phyloP scores from a whole-genome alignment of 2,113 vertebrate species.

The Propithecus coquereli region DNA sequence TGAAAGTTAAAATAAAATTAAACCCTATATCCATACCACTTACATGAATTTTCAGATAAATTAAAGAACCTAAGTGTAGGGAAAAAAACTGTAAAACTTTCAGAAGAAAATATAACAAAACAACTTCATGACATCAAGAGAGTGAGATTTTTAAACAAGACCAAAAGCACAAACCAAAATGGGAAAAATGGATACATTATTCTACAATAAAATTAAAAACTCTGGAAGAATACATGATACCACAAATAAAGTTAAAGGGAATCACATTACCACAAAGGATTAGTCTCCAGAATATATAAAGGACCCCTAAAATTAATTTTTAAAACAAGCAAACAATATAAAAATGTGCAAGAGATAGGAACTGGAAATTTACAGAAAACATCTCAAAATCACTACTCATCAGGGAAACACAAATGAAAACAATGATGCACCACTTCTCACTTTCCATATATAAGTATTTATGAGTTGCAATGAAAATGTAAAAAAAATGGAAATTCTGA shows the following conservation, averaged over 20 bases:
- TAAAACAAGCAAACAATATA: not conserved
- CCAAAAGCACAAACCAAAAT: not conserved
- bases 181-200: not conserved
- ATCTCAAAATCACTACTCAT: not conserved
- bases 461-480: not conserved
- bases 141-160: not conserved
- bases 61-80: not conserved
- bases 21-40: not conserved
- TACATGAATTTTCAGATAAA: not conserved
- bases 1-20: not conserved
- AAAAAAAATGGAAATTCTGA: not conserved
- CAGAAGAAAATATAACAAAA: not conserved
- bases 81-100: not conserved
- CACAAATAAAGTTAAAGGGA: not conserved
- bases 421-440: not conserved
- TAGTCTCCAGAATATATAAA: not conserved
- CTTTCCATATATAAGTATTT: not conserved
- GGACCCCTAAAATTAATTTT: not conserved
- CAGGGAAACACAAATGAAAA: not conserved
- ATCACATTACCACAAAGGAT: not conserved
- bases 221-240: not conserved
- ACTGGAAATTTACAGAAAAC: not conserved
- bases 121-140: not conserved
- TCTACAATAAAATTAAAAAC: slow-evolving; percentile 1
- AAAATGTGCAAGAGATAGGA: not conserved